Base-by-base conservation (phyloP, 2,113 vertebrate species). In the Talpa occidentalis region DNA sequence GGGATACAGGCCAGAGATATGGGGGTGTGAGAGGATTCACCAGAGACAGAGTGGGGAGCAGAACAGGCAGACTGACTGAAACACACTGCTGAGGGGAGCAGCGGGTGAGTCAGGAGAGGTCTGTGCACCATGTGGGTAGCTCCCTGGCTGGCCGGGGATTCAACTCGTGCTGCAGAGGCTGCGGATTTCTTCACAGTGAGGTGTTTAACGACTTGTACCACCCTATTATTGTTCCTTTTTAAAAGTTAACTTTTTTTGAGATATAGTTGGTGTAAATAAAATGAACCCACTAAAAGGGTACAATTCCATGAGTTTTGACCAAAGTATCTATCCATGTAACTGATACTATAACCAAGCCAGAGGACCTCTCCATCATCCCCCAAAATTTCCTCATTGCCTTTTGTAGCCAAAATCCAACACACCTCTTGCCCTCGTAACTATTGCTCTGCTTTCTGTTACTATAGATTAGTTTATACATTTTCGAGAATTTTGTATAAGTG, bases 241-340 rank as follows among this genome's bases (percentile, higher is more conserved):
- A 19, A 77, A 84, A 91, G 37, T 77, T 49, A 76, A 90, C 47
- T 11, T 80, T 85, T 81, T 70, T 88, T 90, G 37, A 92, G 77
- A 79, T 84, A 42, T 2, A 88, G 47, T 62, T 89, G 88, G 42
- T 35, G 24, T 49, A 59, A 72, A 67, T 81, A 67, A 91, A 81
- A 16, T 54, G 32, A 80, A 52, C 12, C 42, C 37, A 28, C 32
- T 42, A 37, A 26, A 74, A 74, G 21, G 60, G 0, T 22, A 72
- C 6, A 56, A 24, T 89, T 87, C 56, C 1, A 64, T 88, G 42
- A 80, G 21, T 81, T 77, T 54, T 94, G 72, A 94, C 3, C 62
- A 81, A 64, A 60, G 22, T n/a, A 44, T 86, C 44, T 28, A 32
- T 14, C 35, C 37, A 22, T 5, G 0, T 74, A 94, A 83, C 10